Base-by-base conservation (phyloP, 2,113 vertebrate genomes). In the Solenodon paradoxus region DNA sequence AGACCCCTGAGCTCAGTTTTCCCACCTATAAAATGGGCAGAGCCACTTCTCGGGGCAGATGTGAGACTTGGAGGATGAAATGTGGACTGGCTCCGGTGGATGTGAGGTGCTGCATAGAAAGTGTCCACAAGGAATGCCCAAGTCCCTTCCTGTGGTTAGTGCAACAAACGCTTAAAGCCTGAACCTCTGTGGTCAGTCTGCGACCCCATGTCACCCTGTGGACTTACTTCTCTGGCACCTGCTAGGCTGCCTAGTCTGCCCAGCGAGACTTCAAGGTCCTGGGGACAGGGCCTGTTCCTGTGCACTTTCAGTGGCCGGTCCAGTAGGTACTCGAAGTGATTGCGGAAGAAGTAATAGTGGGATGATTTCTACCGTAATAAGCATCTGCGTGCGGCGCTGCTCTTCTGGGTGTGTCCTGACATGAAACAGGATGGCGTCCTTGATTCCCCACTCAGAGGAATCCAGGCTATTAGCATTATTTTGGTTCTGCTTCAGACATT, bases 311-410 rank as follows among this genome's bases (percentile, higher is more conserved):
- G 30, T 9, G 26, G 30, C 32, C 32, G 13, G 55, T 12, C 2
- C 3, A 8, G 3, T 1, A 9, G 24, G 9, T 19, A 7, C 24
- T 82, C 38, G 55, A 53, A 59, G 19, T 35, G 53, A 69, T 61
- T 12, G 4, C 26, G 13, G 59, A 61, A 5, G 64, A 63, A 74
- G 49, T 1, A 0, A 35, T 2, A n/a, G 35, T 0, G 5, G 0
- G 38, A 24, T 0, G 45, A 57, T 32, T 28, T 24, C 55, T 35
- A 1, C 3, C 8, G 38, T 42, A 49, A 38, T 24, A 49, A 13
- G 7, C 7, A 19, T 83, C n/a, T 26, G 59, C 53, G 5, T 9
- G 0, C 2, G 12, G 38, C 2, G 13, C 24, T 26, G 47, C 15
- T 81, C 57, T 72, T 74, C 40, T 32, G 75, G 42, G 17, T 3